Percentiles rank a stretch among this genome's conserved stretches.
These are phyloP conservation scores for Syngnathus rostellatus DNA, from an alignment of 2,797 vertebrate species.

Conservation along the genomic window DNA sequence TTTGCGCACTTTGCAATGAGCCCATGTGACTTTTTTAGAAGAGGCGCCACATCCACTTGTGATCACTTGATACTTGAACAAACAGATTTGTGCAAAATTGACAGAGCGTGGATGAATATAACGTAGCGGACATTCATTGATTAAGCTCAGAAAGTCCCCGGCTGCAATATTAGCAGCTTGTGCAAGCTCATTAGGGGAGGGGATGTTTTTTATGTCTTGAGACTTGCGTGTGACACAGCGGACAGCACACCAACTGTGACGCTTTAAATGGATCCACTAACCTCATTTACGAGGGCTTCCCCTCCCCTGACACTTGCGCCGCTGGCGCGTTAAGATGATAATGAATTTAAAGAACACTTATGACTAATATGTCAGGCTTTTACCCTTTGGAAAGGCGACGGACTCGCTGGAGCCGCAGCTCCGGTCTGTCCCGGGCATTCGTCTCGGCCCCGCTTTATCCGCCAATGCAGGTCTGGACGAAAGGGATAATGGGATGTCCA, in stretches of 20 bases:
- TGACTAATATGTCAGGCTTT: conserved; percentile 78
- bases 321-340: conserved; percentile 73
- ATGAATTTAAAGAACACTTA: conserved; percentile 86
- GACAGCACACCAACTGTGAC: conserved; percentile 68
- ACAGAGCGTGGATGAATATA: conserved; percentile 28
- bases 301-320: conserved; percentile 69
- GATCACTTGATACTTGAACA: conserved; percentile 9
- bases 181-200: conserved; percentile 55
- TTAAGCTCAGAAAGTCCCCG: conserved; percentile 49
- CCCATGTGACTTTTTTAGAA: conserved; percentile 7
- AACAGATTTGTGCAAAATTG: conserved; percentile 13
- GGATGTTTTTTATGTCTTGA: conserved; percentile 61
- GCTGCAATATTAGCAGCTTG: conserved; percentile 54
- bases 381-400: conserved; percentile 75
- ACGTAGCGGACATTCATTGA: conserved; percentile 53
- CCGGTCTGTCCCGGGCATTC: conserved; percentile 65
- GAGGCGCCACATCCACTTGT: conserved; percentile 21
- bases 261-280: conserved; percentile 73
- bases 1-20: neutral
- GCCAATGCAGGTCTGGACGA: conserved; percentile 63
- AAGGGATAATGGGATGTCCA: conserved; percentile 82
- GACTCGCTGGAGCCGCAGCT: conserved; percentile 73
- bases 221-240: conserved; percentile 62
- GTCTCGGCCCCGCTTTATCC: conserved; percentile 63
- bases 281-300: conserved; percentile 69